phyloP scores from a whole-genome alignment of 2,113 vertebrate species.

The Microcebus murinus region DNA sequence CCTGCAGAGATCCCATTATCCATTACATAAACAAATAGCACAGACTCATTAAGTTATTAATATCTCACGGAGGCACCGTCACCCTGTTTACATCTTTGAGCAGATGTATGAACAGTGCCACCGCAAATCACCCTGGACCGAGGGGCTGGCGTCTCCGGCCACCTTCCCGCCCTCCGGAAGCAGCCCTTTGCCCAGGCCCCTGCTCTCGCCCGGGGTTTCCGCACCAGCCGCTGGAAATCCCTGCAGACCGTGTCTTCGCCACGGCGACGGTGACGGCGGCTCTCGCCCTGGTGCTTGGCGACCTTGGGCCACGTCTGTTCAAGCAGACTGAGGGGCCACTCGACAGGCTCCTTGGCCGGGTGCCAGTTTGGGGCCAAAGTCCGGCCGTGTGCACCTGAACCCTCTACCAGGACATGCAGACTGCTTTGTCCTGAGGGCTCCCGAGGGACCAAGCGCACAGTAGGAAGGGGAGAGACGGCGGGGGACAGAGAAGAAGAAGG shows the following conservation, averaged over 20 bases:
- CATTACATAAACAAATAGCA: conserved; percentile 68
- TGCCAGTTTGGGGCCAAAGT: background rate
- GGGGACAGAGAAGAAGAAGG: fast-evolving
- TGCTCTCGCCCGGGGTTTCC: fast-evolving
- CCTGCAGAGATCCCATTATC: conserved; percentile 68
- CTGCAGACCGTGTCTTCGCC: fast-evolving
- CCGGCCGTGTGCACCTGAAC: fast-evolving
- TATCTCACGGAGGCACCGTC: conserved; percentile 47
- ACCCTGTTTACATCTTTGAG: conserved; percentile 53
- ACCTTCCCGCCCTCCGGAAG: background rate
- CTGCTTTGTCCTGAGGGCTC: fast-evolving
- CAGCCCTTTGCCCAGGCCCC: fast-evolving
- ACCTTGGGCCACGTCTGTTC: fast-evolving
- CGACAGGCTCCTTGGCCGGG: no score
- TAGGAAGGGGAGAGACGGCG: fast-evolving
- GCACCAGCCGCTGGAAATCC: fast-evolving
- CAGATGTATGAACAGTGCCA: conserved; percentile 34
- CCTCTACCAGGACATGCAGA: fast-evolving
- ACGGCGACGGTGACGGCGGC: fast-evolving
- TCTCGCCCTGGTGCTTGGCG: fast-evolving
- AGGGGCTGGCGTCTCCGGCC: fast-evolving
- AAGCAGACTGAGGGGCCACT: fast-evolving
- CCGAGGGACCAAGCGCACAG: fast-evolving
- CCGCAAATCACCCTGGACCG: background rate
- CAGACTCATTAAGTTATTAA: conserved; percentile 73